Conservation (phyloP, 1,140 invertebrate species). For the Brachionus angularis region DNA sequence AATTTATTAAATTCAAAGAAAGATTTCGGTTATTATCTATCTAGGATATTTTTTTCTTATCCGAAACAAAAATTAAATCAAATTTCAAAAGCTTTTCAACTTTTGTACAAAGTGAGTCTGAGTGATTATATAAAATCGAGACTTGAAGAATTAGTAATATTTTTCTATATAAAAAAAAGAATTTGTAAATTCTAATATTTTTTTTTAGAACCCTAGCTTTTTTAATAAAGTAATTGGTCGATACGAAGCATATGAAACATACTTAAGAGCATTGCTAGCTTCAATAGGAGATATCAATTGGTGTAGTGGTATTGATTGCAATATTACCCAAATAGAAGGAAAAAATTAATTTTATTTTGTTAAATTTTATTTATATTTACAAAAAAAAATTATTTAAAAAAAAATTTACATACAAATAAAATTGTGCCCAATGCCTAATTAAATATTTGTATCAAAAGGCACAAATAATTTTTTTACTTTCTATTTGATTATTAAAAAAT, state of each 20-base stretch:
- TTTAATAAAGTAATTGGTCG: slow-evolving; percentile 10
- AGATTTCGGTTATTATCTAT: slow-evolving; percentile 42
- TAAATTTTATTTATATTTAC: slow-evolving; percentile 3
- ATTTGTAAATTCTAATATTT: background rate
- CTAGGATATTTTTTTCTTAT: slow-evolving; percentile 27
- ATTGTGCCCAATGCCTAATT: too few relatives aligned
- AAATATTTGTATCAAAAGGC: too few relatives aligned
- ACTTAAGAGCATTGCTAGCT: slow-evolving; percentile 28
- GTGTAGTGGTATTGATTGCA: slow-evolving; percentile 23
- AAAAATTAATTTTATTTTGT: slow-evolving; percentile 7
- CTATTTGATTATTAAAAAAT: too few relatives aligned
- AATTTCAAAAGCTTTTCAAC: slow-evolving; percentile 19
- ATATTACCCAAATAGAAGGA: slow-evolving; percentile 2
- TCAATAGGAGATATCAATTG: slow-evolving; percentile 26
- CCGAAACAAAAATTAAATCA: slow-evolving; percentile 27
- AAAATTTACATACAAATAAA: too few relatives aligned
- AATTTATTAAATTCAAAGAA: slow-evolving; percentile 19
- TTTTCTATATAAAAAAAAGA: background rate
- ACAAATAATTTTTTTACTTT: too few relatives aligned
- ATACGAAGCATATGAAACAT: slow-evolving; percentile 1
- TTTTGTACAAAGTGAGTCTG: slow-evolving; percentile 16
- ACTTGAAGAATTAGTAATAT: slow-evolving; percentile 11
- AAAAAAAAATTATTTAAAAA: slow-evolving; percentile 31
- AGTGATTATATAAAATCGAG: slow-evolving; percentile 33
- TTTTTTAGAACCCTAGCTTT: background rate